phyloP scores from a whole-genome alignment of 2,113 vertebrate genomes.

The Tricholaema leucomelas region DNA sequence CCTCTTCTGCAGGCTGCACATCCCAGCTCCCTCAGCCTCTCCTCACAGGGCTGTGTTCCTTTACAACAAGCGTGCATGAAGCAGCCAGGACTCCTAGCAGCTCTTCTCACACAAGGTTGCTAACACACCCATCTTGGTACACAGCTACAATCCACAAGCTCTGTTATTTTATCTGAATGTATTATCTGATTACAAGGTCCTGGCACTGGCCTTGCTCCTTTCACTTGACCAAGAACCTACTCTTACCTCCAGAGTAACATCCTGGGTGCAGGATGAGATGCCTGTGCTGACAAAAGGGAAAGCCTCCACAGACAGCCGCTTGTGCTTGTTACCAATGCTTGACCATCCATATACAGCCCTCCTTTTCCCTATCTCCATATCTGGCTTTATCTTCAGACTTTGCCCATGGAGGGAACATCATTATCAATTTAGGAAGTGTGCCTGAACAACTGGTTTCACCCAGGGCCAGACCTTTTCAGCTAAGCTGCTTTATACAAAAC shows the following conservation, averaged over 20 bases:
- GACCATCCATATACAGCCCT: background rate
- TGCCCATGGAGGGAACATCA: background rate
- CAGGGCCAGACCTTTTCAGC: background rate
- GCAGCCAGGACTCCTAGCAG: background rate
- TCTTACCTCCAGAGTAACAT: background rate
- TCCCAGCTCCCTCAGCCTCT: no score
- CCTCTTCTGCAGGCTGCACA: no score
- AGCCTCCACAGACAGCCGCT: background rate
- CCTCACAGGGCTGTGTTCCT: no score
- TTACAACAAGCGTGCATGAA: fast-evolving
- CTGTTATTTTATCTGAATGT: background rate
- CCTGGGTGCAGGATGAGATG: background rate
- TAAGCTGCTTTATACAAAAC: background rate
- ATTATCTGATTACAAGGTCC: background rate
- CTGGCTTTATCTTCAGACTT: background rate
- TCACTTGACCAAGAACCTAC: background rate
- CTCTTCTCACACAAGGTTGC: background rate
- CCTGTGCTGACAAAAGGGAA: background rate
- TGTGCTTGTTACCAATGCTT: fast-evolving
- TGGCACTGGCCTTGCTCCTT: background rate
- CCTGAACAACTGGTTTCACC: background rate
- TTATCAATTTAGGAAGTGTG: background rate
- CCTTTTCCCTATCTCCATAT: background rate
- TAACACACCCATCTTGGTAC: background rate
- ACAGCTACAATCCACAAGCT: background rate